These are phyloP conservation scores for Leuciscus idus DNA, from an alignment of 2,113 vertebrate species.

Conservation along the genomic window DNA sequence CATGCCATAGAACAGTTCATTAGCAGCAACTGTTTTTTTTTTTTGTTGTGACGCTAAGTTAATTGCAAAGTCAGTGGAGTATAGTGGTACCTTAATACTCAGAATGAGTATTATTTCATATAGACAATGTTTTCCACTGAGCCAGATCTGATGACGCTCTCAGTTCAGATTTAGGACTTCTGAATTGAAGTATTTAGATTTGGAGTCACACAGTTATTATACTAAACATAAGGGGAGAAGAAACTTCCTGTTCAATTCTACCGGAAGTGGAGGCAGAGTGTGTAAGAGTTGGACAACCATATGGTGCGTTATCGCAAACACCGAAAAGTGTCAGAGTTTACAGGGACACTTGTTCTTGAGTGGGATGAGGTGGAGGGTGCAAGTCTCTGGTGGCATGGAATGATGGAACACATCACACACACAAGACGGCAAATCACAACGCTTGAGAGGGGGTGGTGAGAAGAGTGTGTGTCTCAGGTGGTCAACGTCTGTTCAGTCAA, in stretches of 20 bases:
- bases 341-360: slow-evolving; percentile 44
- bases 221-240: slow-evolving; percentile 55
- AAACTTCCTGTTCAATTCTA: slow-evolving; percentile 27
- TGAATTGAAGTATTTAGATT: slow-evolving; percentile 39
- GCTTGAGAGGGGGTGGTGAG: slow-evolving; percentile 29
- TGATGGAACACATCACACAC: slow-evolving; percentile 68
- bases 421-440: slow-evolving; percentile 62
- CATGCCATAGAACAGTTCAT: slow-evolving; percentile 61
- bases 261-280: slow-evolving; percentile 38
- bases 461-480: slow-evolving; percentile 13
- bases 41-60: slow-evolving; percentile 50
- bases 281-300: slow-evolving; percentile 49
- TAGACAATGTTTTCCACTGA: background rate
- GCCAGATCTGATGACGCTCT: slow-evolving; percentile 2
- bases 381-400: slow-evolving; percentile 49
- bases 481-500: slow-evolving; percentile 59
- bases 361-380: slow-evolving; percentile 31
- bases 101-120: background rate
- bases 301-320: slow-evolving; percentile 23
- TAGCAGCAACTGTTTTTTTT: slow-evolving; percentile 70
- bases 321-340: slow-evolving; percentile 10
- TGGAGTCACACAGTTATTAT: slow-evolving; percentile 59
- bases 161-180: slow-evolving; percentile 35
- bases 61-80: slow-evolving; percentile 44
- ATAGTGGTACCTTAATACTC: slow-evolving; percentile 26